Conservation (phyloP, 37 sponge, comb jelly and placozoan genomes). For the Cladorhizidae sp. region DNA sequence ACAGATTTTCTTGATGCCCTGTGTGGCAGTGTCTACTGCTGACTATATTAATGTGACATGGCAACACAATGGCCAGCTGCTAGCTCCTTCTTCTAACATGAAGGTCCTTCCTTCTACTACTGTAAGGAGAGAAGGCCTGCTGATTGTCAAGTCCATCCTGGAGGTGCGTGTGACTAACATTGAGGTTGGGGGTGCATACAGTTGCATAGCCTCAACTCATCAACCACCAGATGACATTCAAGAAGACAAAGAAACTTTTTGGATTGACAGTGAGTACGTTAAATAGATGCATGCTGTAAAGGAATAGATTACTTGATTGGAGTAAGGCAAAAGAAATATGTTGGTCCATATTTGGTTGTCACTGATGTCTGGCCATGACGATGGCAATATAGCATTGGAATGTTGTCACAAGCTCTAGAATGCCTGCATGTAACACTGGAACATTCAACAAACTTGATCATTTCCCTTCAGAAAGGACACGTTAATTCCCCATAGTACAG, state of each 20-base stretch:
- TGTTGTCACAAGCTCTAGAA: no score
- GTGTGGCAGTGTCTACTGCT: background rate
- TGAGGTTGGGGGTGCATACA: constrained; percentile 17
- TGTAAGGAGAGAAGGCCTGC: background rate
- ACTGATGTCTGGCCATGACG: no score
- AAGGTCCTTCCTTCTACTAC: background rate
- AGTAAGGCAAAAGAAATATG: no score
- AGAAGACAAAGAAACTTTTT: background rate
- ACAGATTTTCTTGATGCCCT: background rate
- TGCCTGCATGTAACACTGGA: no score
- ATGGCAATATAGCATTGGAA: no score
- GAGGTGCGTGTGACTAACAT: constrained; percentile 9
- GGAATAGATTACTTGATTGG: background rate
- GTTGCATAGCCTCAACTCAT: constrained; percentile 13
- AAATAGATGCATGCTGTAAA: background rate
- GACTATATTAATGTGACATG: background rate
- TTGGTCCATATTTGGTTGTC: no score
- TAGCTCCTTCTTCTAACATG: background rate
- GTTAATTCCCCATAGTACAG: no score
- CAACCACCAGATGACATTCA: no score
- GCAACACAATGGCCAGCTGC: constrained; percentile 6
- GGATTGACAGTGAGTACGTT: background rate
- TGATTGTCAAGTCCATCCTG: constrained; percentile 21
- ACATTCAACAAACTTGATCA: no score
- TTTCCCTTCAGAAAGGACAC: no score